Base-by-base conservation (phyloP, 2,113 vertebrate species). In the Melanocharis versteri region DNA sequence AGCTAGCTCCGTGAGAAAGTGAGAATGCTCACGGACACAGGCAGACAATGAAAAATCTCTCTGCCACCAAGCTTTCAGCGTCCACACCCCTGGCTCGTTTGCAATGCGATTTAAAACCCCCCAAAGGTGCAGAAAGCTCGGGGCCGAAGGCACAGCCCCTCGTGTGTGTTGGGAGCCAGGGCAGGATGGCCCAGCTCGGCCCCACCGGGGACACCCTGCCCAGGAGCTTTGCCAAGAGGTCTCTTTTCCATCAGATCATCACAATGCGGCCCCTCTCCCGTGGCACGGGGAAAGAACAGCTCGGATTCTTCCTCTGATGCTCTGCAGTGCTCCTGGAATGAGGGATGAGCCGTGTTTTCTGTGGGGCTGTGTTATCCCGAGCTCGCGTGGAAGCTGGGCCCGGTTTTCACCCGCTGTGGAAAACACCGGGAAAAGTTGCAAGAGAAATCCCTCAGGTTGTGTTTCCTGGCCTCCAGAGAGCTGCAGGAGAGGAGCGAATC, bases 231-330 rank as follows among this genome's bases (percentile, higher is more conserved):
- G 92, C 80, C 70, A 70, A 94, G 68, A 14, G 50, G 66, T 64
- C 40, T 80, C 78, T 77, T 80, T 64, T 73, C 83, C 61, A 53
- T 90, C 73, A 68, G 26, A 61, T 68, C 88, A 71, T 73, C 95
- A 78, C 22, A 31, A 33, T 35, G 37, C 26, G 54, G 73, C 53
- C 68, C 18, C 71, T 89, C 65, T 50, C 58, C 23, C 78, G 87
- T 62, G 87, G 90, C 94, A 70, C 20, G 7, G 89, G 86, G 83
- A 89, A 90, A 96, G 95, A 37, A 92, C 76, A 93, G 93, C 48
- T 2, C 75, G 8, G 91, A 48, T 95, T 66, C 58, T 54, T 50
- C 91, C 35, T 51, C 30, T 53, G 61, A 33, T 62, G 72, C 20
- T 66, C 72, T 80, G 70, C 54, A 53, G 77, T 6, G 18, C 87